Percentiles rank a stretch among this genome's conserved stretches.
Conservation (phyloP, 2,797 vertebrate genomes). For the Prunella strophiata region DNA sequence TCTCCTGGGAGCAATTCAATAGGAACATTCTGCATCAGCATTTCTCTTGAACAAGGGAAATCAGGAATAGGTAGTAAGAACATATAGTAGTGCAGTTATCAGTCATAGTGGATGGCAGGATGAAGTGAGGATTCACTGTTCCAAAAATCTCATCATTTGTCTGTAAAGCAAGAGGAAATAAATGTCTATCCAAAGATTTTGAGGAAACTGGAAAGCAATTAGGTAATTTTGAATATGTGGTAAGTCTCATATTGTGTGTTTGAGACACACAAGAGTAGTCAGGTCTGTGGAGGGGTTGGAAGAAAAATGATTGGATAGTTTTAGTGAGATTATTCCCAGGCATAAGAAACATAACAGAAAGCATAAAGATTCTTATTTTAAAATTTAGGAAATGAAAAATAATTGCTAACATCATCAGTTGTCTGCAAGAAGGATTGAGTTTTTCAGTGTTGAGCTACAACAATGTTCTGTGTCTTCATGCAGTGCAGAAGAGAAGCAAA, state of each 20-base stretch:
- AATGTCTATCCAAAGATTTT: background rate
- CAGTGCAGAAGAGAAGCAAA: background rate
- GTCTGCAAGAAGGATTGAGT: background rate
- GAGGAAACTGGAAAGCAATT: background rate
- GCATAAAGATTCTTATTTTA: background rate
- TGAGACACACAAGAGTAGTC: background rate
- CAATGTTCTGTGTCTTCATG: background rate
- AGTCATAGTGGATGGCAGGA: background rate
- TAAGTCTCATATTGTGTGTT: rapidly evolving
- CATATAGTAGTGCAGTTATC: background rate
- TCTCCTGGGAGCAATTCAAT: background rate
- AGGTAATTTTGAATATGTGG: background rate
- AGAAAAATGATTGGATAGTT: background rate
- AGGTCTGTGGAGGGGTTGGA: background rate
- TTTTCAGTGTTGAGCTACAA: background rate
- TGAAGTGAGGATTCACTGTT: background rate
- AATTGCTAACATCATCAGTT: background rate
- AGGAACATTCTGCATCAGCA: background rate
- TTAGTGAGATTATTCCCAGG: background rate
- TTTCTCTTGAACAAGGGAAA: background rate
- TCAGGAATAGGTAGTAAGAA: background rate
- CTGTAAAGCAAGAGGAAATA: background rate
- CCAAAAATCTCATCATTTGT: background rate
- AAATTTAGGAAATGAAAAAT: background rate
- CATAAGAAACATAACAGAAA: background rate